phyloP scores from a whole-genome alignment of 2,113 vertebrate genomes.

The Centrocercus urophasianus region DNA sequence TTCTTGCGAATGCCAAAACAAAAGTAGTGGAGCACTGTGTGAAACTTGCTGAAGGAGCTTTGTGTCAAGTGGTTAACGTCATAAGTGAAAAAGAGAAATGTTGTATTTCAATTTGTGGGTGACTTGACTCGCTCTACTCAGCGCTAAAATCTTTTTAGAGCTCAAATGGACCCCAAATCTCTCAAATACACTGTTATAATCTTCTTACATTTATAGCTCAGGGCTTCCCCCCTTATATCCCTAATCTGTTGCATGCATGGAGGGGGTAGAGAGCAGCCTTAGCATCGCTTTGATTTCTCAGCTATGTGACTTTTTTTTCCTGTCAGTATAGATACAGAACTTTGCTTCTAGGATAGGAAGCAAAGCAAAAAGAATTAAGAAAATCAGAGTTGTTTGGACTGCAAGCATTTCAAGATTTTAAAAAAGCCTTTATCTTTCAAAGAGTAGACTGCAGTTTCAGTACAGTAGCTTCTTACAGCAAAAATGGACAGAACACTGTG shows the following conservation, averaged over 20 bases:
- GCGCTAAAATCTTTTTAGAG: background rate
- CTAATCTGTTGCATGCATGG: background rate
- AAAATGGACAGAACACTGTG: background rate
- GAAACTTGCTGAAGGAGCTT: background rate
- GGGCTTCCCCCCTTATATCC: background rate
- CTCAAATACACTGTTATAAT: background rate
- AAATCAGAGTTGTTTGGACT: background rate
- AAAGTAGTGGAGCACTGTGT: background rate
- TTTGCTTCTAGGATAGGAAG: background rate
- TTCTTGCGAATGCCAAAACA: background rate
- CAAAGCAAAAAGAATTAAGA: background rate
- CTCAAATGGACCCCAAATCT: background rate
- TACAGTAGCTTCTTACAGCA: background rate
- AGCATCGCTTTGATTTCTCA: background rate
- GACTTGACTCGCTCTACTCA: background rate
- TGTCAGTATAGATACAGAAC: fast-evolving
- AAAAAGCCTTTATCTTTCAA: background rate
- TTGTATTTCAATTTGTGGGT: background rate
- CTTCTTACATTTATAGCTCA: background rate
- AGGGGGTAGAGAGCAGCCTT: background rate
- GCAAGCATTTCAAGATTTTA: background rate
- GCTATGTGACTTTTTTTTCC: too few species aligned
- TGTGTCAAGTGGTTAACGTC: background rate
- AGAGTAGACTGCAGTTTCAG: background rate
- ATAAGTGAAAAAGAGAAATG: background rate